phyloP scores from a whole-genome alignment of 2,888 invertebrate genomes.

The Agrilus biguttatus region DNA sequence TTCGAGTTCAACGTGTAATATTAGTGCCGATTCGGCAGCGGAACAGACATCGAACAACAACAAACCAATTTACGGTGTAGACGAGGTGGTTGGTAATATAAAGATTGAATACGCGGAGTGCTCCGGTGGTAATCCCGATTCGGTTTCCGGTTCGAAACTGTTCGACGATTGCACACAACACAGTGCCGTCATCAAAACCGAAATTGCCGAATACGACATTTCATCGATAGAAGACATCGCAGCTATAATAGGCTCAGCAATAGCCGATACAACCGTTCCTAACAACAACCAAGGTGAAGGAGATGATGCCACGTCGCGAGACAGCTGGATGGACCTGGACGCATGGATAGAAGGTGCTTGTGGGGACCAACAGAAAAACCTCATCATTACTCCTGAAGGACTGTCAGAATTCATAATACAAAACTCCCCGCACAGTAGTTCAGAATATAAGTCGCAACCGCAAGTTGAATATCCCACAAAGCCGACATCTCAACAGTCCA shows the following conservation, averaged over 20 bases:
- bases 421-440: slow-evolving; percentile 38
- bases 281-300: slow-evolving; percentile 43
- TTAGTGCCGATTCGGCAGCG: slow-evolving; percentile 42
- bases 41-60: slow-evolving; percentile 32
- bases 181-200: slow-evolving; percentile 35
- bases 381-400: slow-evolving; percentile 50
- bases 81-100: slow-evolving; percentile 26
- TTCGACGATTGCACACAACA: slow-evolving; percentile 41
- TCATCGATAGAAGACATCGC: slow-evolving; percentile 71
- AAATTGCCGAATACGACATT: slow-evolving; percentile 49
- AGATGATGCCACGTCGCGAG: slow-evolving; percentile 58
- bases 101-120: slow-evolving; percentile 32
- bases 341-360: slow-evolving; percentile 75
- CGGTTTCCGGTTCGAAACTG: slow-evolving; percentile 37
- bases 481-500: slow-evolving; percentile 35
- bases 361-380: slow-evolving; percentile 50
- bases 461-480: slow-evolving; percentile 33
- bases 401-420: slow-evolving; percentile 54
- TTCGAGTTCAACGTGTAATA: slow-evolving; percentile 54
- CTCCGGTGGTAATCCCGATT: slow-evolving; percentile 33
- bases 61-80: slow-evolving; percentile 34
- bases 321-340: slow-evolving; percentile 80
- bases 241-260: slow-evolving; percentile 76
- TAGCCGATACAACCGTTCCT: slow-evolving; percentile 79
- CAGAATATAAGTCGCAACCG: slow-evolving; percentile 29